Evolutionary conservation across 2,113 vertebrate species (phyloP).

Genomic region (Camelus dromedarius): DNA sequence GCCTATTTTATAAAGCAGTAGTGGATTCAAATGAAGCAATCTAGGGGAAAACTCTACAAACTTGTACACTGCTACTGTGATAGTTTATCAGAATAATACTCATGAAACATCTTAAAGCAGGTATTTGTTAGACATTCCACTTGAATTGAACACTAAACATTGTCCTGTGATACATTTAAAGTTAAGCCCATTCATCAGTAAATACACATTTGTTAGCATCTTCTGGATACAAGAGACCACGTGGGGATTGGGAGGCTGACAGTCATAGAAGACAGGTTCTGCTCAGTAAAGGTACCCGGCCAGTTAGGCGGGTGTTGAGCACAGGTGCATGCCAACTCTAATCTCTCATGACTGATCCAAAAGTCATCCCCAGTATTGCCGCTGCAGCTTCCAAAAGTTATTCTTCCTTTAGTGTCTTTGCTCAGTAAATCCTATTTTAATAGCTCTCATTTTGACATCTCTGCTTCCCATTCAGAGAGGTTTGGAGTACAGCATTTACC

Average conservation of each 20-base stretch:
- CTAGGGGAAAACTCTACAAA: not conserved
- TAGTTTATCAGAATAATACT: not conserved
- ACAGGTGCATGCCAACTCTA: not conserved
- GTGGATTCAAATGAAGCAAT: not conserved
- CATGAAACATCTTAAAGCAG: not conserved
- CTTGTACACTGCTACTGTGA: not conserved
- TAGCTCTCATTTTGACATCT: not conserved
- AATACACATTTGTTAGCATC: not conserved
- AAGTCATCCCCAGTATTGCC: not conserved
- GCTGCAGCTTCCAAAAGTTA: not conserved
- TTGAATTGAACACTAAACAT: not conserved
- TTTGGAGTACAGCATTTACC: conserved; percentile 35
- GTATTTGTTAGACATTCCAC: not conserved
- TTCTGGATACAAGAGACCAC: not conserved
- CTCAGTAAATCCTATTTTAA: not conserved
- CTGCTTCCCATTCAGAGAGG: not conserved
- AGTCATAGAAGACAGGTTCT: not conserved
- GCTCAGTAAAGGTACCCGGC: not conserved
- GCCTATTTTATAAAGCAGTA: not conserved
- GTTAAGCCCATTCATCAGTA: not conserved
- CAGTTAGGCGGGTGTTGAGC: not conserved
- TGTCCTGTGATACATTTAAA: not conserved
- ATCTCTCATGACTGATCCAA: not conserved
- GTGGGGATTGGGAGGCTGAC: not conserved
- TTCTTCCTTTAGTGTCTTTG: not conserved